Base-by-base conservation (phyloP, 2,113 vertebrate species). In the Sterna hirundo region DNA sequence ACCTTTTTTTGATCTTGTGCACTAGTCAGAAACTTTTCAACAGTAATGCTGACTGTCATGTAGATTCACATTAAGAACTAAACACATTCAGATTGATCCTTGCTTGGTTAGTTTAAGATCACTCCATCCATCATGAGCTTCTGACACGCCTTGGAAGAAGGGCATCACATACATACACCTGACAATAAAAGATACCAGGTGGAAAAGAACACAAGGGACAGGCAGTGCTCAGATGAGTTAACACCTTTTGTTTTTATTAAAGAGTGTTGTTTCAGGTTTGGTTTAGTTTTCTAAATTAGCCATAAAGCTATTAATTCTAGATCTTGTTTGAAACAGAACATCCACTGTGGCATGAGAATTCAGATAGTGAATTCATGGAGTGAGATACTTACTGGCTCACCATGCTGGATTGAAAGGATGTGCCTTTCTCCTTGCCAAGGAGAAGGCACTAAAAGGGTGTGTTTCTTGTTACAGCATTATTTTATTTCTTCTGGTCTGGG, bases 361-460 rank as follows among this genome's bases (percentile, higher is more conserved):
- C 64, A 68, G 32, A 17, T 42, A 62, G 8, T 27, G 46, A 78
- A 79, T 10, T 27, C 20, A 38, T 27, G 20, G 46, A 61, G 18
- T 18, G 40, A 62, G 23, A 49, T 13, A 15, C 57, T 47, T 72
- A 25, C 15, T 70, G n/a, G 15, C 20, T 83, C 80, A 84, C 15
- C 13, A 26, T 1, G 2, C 30, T 30, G 26, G 23, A 22, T 4
- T 38, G 47, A 71, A 84, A 81, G 32, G 9, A 47, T 0, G 1
- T 29, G 19, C 36, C 60, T 75, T 70, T 14, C n/a, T 54, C 22
- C 22, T 21, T 68, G 47, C 15, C 11, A 14, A 15, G 20, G 34
- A 66, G 32, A 84, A 88, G 12, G 42, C n/a, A n/a, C 30, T 49
- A 62, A 60, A 2, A 52, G 14, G 5, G 12, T 32, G 16, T 77